Conservation (phyloP, 1,140 invertebrate genomes). For the Eriosoma lanigerum region DNA sequence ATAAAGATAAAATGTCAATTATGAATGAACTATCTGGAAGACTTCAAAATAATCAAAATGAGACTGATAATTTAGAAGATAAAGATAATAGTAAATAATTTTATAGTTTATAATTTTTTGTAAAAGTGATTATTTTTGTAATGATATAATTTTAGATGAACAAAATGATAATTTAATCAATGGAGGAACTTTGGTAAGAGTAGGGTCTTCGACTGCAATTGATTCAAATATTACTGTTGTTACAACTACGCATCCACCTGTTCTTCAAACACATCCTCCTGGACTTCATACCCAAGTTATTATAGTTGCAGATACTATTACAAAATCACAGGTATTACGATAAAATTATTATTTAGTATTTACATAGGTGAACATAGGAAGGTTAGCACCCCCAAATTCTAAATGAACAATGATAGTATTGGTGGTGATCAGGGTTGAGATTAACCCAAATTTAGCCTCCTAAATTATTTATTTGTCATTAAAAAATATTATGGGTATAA, state of each 20-base stretch:
- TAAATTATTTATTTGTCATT: no score
- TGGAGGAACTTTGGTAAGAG: constrained; percentile 45
- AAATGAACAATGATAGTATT: no score
- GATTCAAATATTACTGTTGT: constrained; percentile 69
- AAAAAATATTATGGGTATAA: no score
- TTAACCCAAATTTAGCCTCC: no score
- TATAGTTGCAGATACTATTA: constrained; percentile 74
- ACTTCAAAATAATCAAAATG: constrained; percentile 25
- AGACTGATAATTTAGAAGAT: constrained; percentile 11
- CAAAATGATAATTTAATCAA: constrained; percentile 42
- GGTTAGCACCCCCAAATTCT: no score
- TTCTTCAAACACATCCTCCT: constrained; percentile 60
- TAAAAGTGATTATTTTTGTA: not conserved
- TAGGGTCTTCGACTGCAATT: constrained; percentile 50
- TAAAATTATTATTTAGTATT: no score
- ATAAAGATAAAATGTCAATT: constrained; percentile 21
- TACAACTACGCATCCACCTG: constrained; percentile 73
- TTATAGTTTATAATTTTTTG: not conserved
- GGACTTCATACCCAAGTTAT: constrained; percentile 65
- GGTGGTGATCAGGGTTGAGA: no score
- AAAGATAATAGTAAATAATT: constrained; percentile 26
- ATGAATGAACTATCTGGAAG: constrained; percentile 22
- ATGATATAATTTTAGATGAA: constrained; percentile 16
- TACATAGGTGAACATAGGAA: no score
- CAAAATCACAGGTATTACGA: constrained; percentile 65